phyloP scores from a whole-genome alignment of 2,797 vertebrate genomes.

The Cuniculus paca region DNA sequence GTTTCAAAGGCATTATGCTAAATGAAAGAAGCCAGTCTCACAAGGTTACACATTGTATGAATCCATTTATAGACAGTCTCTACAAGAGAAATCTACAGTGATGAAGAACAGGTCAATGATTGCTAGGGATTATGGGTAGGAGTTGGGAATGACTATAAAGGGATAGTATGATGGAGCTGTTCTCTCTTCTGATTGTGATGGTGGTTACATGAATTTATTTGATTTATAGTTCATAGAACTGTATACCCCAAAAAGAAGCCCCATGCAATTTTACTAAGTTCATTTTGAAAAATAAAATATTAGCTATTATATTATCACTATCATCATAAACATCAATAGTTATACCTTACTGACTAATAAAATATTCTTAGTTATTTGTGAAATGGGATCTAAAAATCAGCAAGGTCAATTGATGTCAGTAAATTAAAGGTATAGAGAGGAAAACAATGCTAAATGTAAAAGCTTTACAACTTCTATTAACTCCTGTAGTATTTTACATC shows the following conservation, averaged over 20 bases:
- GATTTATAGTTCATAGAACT: conserved; percentile 71
- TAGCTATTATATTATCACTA: conserved; percentile 65
- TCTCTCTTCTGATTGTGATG: conserved; percentile 61
- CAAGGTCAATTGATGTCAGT: conserved; percentile 62
- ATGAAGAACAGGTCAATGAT: conserved; percentile 70
- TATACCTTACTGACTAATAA: conserved; percentile 64
- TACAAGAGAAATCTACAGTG: conserved; percentile 69
- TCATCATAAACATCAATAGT: conserved; percentile 66
- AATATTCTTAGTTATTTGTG: conserved; percentile 69
- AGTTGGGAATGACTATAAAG: conserved; percentile 36
- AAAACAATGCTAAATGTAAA: conserved; percentile 74
- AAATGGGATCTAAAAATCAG: conserved; percentile 77
- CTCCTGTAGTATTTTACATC: conserved; percentile 69
- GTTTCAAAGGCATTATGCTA: conserved; percentile 64
- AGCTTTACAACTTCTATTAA: conserved; percentile 73
- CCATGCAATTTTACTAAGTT: conserved; percentile 75
- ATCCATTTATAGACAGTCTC: conserved; percentile 59
- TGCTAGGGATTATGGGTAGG: conserved; percentile 48
- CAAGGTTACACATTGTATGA: conserved; percentile 38
- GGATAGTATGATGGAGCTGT: conserved; percentile 61
- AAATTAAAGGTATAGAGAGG: conserved; percentile 69
- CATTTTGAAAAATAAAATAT: conserved; percentile 72
- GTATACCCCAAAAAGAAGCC: conserved; percentile 20
- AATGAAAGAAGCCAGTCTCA: conserved; percentile 70
- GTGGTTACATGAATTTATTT: conserved; percentile 71